Base-by-base conservation (phyloP, 1,140 invertebrate genomes). In the Arion vulgaris region DNA sequence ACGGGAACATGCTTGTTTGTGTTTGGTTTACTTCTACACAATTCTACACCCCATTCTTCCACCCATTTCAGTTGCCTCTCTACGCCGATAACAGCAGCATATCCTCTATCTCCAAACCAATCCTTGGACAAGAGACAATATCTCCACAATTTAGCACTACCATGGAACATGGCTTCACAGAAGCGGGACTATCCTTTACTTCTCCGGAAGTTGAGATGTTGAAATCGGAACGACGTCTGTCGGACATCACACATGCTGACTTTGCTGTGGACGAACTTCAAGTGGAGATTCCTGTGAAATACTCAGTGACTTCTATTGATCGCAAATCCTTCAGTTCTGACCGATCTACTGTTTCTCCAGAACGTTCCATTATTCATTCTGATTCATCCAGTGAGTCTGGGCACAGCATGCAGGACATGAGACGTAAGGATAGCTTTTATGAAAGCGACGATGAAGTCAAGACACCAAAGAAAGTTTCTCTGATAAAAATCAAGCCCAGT, bases 391-490 rank as follows among this genome's bases (percentile, higher is more conserved):
- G 84, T 79, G 82, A 84, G 76, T 57, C 73, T 39, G 74, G 86
- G 78, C 76, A 75, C 80, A 34, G 84, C 32, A 71, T 28, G 38
- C 34, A 32, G 26, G 83, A 76, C 41, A 75, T 83, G 49, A 80
- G 84, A 72, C 82, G 86, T n/a, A 84, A 86, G 62, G 90, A 91
- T 81, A 91, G 90, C 82, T 91, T 91, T 81, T 91, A 91, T 80
- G 90, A 91, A 41, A 89, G 88, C 78, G 89, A 89, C 53, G 88
- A 89, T 13, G 89, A 90, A 36, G 72, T 83, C 45, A 78, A 62
- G 62, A 83, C 74, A 5, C 83, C 83, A 0, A 72, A 82, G 7
- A 82, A 77, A 62, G 19, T 75, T 2, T 76, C 81, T 38, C 85
- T 82, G 5, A 72, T 68, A 17, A 86, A 84, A 66, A 62, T 71